These are phyloP conservation scores for Cyclargus thomasi DNA, from an alignment of 1,140 invertebrate genomes.

Conservation along the genomic window DNA sequence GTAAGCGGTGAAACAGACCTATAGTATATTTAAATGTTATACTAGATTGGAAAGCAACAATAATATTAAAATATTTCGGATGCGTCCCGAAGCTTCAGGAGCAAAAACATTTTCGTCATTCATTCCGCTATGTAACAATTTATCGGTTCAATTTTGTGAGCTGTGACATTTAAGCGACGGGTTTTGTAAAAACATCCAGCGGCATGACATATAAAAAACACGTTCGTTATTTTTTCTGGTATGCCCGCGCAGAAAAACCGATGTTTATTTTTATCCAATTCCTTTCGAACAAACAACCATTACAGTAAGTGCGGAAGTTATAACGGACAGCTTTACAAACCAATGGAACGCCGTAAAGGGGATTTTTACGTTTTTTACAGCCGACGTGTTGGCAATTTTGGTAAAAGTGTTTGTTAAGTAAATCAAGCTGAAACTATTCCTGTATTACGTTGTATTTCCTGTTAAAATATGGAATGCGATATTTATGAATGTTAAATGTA, in stretches of 20 bases:
- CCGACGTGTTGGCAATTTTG: constrained; percentile 6
- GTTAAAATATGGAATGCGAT: background rate
- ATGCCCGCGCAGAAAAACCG: background rate
- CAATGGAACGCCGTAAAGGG: constrained; percentile 22
- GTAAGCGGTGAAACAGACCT: too few species aligned
- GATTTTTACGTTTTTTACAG: constrained; percentile 8
- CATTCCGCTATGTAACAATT: background rate
- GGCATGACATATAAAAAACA: background rate
- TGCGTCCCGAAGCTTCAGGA: background rate
- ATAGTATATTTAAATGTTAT: too few species aligned
- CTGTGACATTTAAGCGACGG: background rate
- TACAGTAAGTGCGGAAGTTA: constrained; percentile 38
- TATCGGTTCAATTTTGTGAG: constrained; percentile 1
- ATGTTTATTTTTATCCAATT: constrained; percentile 8
- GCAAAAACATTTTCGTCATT: background rate
- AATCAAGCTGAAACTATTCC: background rate
- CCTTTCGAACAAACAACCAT: constrained; percentile 27
- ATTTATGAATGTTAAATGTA: background rate
- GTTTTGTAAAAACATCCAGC: background rate
- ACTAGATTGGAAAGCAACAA: too few species aligned
- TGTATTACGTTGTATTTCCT: background rate
- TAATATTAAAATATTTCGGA: too few species aligned
- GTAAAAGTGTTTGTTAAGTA: constrained; percentile 3
- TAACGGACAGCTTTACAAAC: constrained; percentile 22
- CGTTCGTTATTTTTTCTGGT: background rate